phyloP scores from a whole-genome alignment of 37 sponge, comb jelly and placozoan genomes.

The Corticium candelabrum region DNA sequence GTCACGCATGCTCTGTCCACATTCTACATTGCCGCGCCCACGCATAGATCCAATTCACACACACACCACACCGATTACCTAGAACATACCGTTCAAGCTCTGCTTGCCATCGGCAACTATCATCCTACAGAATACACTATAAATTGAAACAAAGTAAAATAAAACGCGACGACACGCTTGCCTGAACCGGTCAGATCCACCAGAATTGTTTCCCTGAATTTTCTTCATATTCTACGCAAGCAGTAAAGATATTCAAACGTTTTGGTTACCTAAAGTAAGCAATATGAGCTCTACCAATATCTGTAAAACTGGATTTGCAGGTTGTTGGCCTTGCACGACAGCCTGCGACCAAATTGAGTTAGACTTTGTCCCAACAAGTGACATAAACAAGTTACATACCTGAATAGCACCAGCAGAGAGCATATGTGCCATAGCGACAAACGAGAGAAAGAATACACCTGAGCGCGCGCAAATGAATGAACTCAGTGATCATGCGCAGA shows the following conservation, averaged over 20 bases:
- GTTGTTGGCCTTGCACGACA: conserved; percentile 18
- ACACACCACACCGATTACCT: too few relatives aligned
- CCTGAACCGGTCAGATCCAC: not conserved
- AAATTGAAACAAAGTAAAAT: not conserved
- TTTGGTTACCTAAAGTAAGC: not conserved
- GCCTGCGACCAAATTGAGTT: conserved; percentile 17
- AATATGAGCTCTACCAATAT: conserved; percentile 29
- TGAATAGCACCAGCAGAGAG: conserved; percentile 16
- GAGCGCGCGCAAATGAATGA: too few relatives aligned
- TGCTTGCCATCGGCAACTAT: not conserved
- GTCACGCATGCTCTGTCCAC: too few relatives aligned
- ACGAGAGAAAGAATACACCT: too few relatives aligned
- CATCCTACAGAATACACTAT: not conserved
- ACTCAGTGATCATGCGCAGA: conserved; percentile 1
- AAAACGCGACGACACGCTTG: not conserved
- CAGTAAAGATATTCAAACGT: too few relatives aligned
- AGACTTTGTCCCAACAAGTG: too few relatives aligned
- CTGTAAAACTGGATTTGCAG: conserved; percentile 42
- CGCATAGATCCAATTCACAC: too few relatives aligned
- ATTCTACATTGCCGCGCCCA: too few relatives aligned
- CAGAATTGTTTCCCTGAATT: conserved; percentile 16
- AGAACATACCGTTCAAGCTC: not conserved
- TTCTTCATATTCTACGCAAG: conserved; percentile 45
- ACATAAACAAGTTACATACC: too few relatives aligned
- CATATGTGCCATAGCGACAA: too few relatives aligned